Evolutionary conservation across 1,140 invertebrate genomes (phyloP), one percentile per base, ranked within the genome.

Genomic region (Pemphigus obesinymphae): DNA sequence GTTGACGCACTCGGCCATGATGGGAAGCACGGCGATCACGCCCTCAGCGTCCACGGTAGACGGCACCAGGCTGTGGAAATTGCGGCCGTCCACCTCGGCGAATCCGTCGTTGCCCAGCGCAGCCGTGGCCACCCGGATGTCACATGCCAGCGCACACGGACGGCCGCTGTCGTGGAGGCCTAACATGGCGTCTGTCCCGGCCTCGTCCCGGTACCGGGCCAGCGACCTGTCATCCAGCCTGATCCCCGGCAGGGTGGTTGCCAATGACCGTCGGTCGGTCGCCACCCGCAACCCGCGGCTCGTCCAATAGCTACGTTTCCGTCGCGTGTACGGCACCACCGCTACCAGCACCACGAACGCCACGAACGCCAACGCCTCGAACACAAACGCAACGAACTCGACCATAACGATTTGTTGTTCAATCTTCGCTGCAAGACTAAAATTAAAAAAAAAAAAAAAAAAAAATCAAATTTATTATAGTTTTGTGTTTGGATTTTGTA

Each of bases 241-340:
- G 34, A 55, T 0, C 7, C 34, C 55, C 23, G 76, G 76, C 15
- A 80, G 37, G 11, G 23, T 80, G 55, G 17, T 2, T 2, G 23
- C 8, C 13, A 80, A 13, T 1, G 23, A 10, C 37, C n/a, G 55
- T 1, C 15, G 2, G 23, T 31, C 55, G 1, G 34, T 0, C 2
- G 37, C 17, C 3, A 31, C 15, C 15, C 0, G 37, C 23, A 63
- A 8, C 1, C 53, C 76, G 0, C 76, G 55, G 6, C 26, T 43
- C 3, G n/a, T 61, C 76, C 76, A 80, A n/a, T 80, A 63, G 13
- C 26, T 23, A 11, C 37, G 76, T 17, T 80, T 80, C 4, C 53
- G 31, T 1, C 76, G 76, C 1, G 37, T 15, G n/a, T 43, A 80
- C 17, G 76, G 73, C 73, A 78, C 6, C 1, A 55, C 5, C 1